Evolutionary conservation across 2,888 invertebrate species (phyloP), one percentile per base, ranked within the genome.

Genomic region (Euphydryas editha): DNA sequence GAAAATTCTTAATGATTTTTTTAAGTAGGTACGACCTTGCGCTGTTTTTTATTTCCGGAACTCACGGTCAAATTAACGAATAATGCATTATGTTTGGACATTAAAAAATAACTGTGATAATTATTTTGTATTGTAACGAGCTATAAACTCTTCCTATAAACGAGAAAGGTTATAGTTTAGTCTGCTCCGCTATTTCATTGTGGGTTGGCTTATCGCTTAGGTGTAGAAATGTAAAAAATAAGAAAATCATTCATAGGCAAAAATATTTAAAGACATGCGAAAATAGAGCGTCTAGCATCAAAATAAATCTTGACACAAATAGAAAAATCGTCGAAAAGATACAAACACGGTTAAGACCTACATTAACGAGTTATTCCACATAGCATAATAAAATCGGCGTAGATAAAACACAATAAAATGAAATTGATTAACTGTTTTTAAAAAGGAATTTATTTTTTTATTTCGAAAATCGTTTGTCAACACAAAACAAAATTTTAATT

Each of bases 1-100:
- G 4, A 36, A 54, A 54, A 54, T 10, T 17, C 30, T 54, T 54
- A 30, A 44, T 58, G 24, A 49, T 21, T 24, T 42, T 24, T 37
- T 46, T 49, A 7, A 30, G 15, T 47, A 7, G 18, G 15, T 47
- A 51, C 20, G 18, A 49, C 57, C 42, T 17, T 57, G 42, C 47
- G 44, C 42, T 76, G 87, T 85, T 90, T 89, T 90, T 86, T 79
- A 81, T 57, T 46, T 82, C 80, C 76, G 75, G 73, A 70, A 78
- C 80, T 86, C 84, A 85, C 72, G 84, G 86, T 81, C 88, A 87
- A 83, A 85, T 84, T 78, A 80, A 77, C 78, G 77, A 79, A 74
- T 75, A 66, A 80, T 80, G 79, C 81, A 86, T 86, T 87, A 86
- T 86, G 78, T 78, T 55, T 71, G 72, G 71, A 71, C 76, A 73